Evolutionary conservation across 2,888 invertebrate genomes (phyloP).

Genomic region (Tenodera sinensis): DNA sequence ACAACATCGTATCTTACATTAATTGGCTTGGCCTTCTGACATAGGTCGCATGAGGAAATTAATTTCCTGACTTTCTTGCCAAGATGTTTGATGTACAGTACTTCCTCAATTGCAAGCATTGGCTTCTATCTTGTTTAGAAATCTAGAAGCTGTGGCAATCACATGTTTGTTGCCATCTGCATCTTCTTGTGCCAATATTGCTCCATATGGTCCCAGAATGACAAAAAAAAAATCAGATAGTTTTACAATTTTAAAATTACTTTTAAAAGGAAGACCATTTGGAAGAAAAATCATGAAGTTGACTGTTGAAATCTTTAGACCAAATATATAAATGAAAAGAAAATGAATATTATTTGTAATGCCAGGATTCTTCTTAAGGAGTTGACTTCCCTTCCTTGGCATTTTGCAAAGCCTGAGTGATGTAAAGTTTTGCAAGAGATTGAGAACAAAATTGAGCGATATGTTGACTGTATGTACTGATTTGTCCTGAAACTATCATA

Average conservation of each 20-base stretch:
- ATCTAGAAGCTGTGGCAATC: no score
- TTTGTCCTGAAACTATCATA: conserved; percentile 91
- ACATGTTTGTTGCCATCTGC: no score
- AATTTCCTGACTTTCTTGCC: no score
- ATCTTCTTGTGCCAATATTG: no score
- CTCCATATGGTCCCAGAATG: no score
- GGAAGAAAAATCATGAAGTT: neutral
- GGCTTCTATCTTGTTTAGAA: no score
- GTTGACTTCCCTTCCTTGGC: conserved; percentile 60
- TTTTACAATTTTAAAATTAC: neutral
- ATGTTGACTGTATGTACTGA: conserved; percentile 91
- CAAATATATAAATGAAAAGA: neutral
- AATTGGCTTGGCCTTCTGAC: no score
- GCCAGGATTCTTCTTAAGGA: conserved; percentile 9
- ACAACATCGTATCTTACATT: no score
- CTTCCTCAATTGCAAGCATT: no score
- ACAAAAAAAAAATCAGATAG: no score
- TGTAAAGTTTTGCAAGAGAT: conserved; percentile 92
- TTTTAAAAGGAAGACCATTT: neutral
- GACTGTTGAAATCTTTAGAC: neutral
- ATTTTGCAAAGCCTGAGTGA: conserved; percentile 89
- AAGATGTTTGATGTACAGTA: no score
- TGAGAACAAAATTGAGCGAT: conserved; percentile 96
- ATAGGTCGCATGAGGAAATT: no score
- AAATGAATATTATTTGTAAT: neutral